Base-by-base conservation (phyloP, 2,113 vertebrate species). In the Pelodiscus sinensis region DNA sequence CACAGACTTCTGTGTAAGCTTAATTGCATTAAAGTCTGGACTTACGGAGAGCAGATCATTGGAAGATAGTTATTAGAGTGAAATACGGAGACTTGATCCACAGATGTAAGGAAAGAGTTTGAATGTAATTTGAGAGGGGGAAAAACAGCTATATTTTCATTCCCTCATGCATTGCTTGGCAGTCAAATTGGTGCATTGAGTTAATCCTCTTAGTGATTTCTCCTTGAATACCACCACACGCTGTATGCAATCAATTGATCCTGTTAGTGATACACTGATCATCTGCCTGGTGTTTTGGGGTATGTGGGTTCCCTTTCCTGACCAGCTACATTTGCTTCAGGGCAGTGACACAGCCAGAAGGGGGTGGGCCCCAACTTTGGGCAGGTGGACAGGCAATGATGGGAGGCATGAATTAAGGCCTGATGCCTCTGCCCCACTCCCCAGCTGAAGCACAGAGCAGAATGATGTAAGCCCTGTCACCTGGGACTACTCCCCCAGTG, bases 111-210 rank as follows among this genome's bases (percentile, higher is more conserved):
- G 82, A 94, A 91, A 21, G 92, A 18, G n/a, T 86, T 71, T 71
- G 2, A 22, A 38, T 0, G 1, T 71, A 81, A 29, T 88, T 90
- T 52, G 82, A 88, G 71, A 90, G 88, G 44, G 44, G 44, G 79
- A 87, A 95, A 94, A 89, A 88, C 85, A 89, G 80, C 55, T 91
- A 0, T 56, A 91, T 93, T 94, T 95, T 91, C 44, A 57, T 83
- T 71, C 86, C 50, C 16, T 14, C 83, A 58, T 85, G 77, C 79
- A 90, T 27, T 0, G 4, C 4, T 79, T 58, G 54, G 24, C 0
- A 54, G 12, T 60, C 88, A 44, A 73, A 35, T 4, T 5, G 3
- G n/a, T 44, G 13, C 31, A 51, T 92, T 94, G 38, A 25, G 29
- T 16, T 95, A 22, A 62, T 9, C 85, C 62, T 55, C 90, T 90